phyloP scores from a whole-genome alignment of 1,140 invertebrate species.

The Drosophila santomea region DNA sequence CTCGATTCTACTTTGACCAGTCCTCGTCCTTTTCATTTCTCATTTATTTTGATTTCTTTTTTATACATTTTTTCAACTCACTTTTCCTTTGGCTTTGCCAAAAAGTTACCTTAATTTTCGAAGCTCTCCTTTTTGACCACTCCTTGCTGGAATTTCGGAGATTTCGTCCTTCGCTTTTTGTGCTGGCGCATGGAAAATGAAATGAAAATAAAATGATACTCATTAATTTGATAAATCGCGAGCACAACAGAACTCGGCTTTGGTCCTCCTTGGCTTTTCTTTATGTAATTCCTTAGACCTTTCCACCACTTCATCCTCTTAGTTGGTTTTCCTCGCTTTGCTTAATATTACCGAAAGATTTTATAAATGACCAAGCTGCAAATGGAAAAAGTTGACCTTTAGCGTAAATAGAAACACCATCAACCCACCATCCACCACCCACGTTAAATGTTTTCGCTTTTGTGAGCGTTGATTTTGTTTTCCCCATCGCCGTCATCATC shows the following conservation, averaged over 20 bases:
- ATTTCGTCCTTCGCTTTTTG: slow-evolving; percentile 43
- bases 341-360: slow-evolving; percentile 56
- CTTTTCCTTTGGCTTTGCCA: slow-evolving; percentile 10
- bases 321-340: slow-evolving; percentile 28
- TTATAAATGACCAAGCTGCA: slow-evolving; percentile 66
- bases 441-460: slow-evolving; percentile 44
- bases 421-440: background rate
- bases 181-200: slow-evolving; percentile 76
- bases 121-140: slow-evolving; percentile 17
- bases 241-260: slow-evolving; percentile 50
- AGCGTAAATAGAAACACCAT: slow-evolving; percentile 47
- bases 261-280: slow-evolving; percentile 43
- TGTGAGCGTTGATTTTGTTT: slow-evolving; percentile 71
- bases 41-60: slow-evolving; percentile 61
- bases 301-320: background rate
- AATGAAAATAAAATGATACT: slow-evolving; percentile 84
- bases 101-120: slow-evolving; percentile 70
- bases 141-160: slow-evolving; percentile 46
- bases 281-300: slow-evolving; percentile 37
- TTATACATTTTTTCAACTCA: slow-evolving; percentile 24
- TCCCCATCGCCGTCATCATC: slow-evolving; percentile 31
- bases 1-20: slow-evolving; percentile 34
- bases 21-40: slow-evolving; percentile 56
- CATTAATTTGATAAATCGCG: slow-evolving; percentile 83
- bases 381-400: slow-evolving; percentile 80